A percentile compares a stretch with the other conserved stretches of the same genome.
phyloP scores from a whole-genome alignment of 2,888 invertebrate genomes.

The Caenorhabditis wallacei region DNA sequence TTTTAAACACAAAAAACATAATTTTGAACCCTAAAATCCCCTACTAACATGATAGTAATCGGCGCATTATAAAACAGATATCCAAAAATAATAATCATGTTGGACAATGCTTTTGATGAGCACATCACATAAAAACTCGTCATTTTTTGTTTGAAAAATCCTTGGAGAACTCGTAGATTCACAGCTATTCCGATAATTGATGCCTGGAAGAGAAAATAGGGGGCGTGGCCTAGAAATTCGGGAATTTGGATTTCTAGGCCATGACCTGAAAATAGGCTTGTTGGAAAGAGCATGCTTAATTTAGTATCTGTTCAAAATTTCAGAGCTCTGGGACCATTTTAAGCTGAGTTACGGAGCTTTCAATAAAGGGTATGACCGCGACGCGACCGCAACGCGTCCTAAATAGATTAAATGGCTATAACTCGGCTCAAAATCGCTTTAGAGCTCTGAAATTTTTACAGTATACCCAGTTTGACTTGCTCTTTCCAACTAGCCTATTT shows the following conservation, averaged over 20 bases:
- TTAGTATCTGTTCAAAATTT: background rate
- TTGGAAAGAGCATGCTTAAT: background rate
- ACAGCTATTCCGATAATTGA: constrained; percentile 24
- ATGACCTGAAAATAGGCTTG: background rate
- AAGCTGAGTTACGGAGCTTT: background rate
- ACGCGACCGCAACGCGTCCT: too few relatives aligned
- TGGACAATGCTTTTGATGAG: constrained; percentile 49
- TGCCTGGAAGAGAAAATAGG: constrained; percentile 4
- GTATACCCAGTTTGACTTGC: too few relatives aligned
- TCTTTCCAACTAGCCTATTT: too few relatives aligned
- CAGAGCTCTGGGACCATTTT: background rate
- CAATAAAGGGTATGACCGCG: too few relatives aligned
- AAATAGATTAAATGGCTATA: too few relatives aligned
- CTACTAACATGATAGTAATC: constrained; percentile 46
- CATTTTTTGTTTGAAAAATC: constrained; percentile 32
- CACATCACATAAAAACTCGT: constrained; percentile 57
- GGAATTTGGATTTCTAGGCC: background rate
- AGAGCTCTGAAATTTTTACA: too few relatives aligned
- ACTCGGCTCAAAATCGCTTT: too few relatives aligned
- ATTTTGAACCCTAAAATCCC: too few relatives aligned
- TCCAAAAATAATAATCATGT: constrained; percentile 21
- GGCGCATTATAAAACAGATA: constrained; percentile 55
- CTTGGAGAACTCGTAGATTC: constrained; percentile 9
- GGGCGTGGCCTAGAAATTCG: background rate
- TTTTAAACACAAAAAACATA: too few relatives aligned